Percentiles rank a stretch among this genome's conserved stretches.
Evolutionary conservation across 2,797 vertebrate species (phyloP).

Genomic region (Pseudochromis fuscus): DNA sequence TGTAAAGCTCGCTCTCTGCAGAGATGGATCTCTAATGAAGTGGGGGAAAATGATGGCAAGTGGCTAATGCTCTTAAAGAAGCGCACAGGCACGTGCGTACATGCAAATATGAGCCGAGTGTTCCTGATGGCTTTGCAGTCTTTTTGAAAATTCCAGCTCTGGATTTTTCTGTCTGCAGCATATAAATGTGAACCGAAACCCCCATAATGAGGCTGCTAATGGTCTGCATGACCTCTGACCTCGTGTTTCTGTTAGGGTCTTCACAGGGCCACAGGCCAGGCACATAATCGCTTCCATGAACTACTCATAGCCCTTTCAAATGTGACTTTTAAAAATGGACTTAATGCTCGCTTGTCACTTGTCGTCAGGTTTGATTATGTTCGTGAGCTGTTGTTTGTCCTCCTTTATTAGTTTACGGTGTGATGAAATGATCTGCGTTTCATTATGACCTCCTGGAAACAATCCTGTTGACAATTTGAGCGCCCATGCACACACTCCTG

Average conservation of each 20-base stretch:
- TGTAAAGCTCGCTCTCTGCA: constrained; percentile 46
- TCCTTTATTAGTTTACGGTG: constrained; percentile 78
- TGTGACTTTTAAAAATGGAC: constrained; percentile 77
- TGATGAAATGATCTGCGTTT: constrained; percentile 79
- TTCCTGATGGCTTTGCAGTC: constrained; percentile 22
- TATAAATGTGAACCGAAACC: constrained; percentile 71
- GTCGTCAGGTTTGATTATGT: constrained; percentile 85
- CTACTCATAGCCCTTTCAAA: constrained; percentile 77
- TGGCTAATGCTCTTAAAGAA: constrained; percentile 67
- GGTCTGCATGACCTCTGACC: constrained; percentile 78
- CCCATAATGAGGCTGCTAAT: constrained; percentile 81
- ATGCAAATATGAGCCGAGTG: constrained; percentile 21
- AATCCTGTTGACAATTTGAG: constrained; percentile 61
- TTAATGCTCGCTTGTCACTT: constrained; percentile 85
- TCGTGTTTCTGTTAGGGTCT: constrained; percentile 78
- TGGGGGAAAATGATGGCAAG: constrained; percentile 27
- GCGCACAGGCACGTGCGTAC: constrained; percentile 20
- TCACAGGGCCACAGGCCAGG: constrained; percentile 77
- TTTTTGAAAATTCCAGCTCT: constrained; percentile 33
- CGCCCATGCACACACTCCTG: constrained; percentile 14
- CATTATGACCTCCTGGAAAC: constrained; percentile 78
- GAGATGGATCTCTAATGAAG: constrained; percentile 62
- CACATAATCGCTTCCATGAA: constrained; percentile 86
- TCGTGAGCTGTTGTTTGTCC: constrained; percentile 80
- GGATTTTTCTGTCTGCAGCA: constrained; percentile 43